A percentile compares a stretch with the other conserved stretches of the same genome.
Conservation (phyloP, 1,140 invertebrate species). For the Ptiloglossa arizonensis region DNA sequence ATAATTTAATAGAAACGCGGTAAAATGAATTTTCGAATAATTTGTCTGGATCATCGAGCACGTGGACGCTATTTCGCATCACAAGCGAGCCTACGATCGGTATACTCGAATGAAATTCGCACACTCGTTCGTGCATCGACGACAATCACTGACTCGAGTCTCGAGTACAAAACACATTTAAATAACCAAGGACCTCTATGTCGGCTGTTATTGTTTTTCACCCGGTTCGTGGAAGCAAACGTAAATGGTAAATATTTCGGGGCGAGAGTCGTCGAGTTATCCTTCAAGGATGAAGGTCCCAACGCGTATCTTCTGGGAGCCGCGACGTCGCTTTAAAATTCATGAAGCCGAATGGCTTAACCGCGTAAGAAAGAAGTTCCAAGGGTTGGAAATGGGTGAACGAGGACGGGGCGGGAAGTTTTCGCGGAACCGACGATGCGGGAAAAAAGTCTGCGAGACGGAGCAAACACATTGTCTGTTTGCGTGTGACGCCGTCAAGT, state of each 20-base stretch:
- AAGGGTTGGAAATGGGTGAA: not conserved
- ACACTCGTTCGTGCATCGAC: no score
- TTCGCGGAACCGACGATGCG: not conserved
- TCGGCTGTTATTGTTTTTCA: no score
- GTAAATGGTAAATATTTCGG: not conserved
- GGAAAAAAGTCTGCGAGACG: conserved; percentile 3
- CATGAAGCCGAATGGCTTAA: conserved; percentile 73
- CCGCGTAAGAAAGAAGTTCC: conserved; percentile 70
- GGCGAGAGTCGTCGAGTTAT: conserved; percentile 15
- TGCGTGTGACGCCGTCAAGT: conserved; percentile 47
- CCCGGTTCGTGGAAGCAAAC: not conserved
- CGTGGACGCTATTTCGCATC: no score
- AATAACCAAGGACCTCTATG: no score
- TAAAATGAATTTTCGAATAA: no score
- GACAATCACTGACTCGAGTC: no score
- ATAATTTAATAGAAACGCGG: no score
- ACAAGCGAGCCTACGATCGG: no score
- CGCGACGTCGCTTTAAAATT: conserved; percentile 72
- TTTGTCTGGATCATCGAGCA: no score
- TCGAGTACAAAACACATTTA: no score
- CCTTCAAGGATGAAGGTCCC: not conserved
- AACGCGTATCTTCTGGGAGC: conserved; percentile 47
- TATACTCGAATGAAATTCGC: no score
- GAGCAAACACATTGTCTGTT: conserved; percentile 52
- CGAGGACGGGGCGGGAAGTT: conserved; percentile 36